These are phyloP conservation scores for Spongia lamella DNA, from an alignment of 37 sponge, comb jelly and placozoan genomes.

Conservation along the genomic window DNA sequence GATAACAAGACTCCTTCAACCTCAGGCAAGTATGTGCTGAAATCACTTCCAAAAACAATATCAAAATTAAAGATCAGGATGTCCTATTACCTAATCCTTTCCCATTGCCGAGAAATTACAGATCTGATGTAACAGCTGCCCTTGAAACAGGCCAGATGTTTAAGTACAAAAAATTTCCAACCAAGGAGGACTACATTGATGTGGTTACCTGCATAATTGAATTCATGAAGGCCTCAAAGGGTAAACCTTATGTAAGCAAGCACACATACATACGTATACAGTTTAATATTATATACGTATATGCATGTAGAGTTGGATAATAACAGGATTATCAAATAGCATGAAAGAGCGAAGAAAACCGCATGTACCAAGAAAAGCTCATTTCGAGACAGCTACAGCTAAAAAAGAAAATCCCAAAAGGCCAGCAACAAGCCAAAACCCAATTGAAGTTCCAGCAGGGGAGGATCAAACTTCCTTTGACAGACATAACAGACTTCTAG, in stretches of 20 bases:
- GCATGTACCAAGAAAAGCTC: background rate
- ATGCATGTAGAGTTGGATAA: background rate
- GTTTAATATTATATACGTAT: background rate
- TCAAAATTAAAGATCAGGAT: slow-evolving; percentile 2
- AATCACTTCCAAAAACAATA: background rate
- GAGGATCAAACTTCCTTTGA: slow-evolving; percentile 16
- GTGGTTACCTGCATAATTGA: slow-evolving; percentile 17
- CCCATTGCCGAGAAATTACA: slow-evolving; percentile 6
- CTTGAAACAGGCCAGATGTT: slow-evolving; percentile 23
- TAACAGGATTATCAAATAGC: background rate
- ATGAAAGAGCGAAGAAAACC: background rate
- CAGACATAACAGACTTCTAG: background rate
- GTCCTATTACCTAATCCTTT: slow-evolving; percentile 28
- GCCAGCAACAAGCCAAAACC: background rate
- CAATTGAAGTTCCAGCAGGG: background rate
- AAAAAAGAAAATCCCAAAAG: too few species aligned
- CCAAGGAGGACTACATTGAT: slow-evolving; percentile 17
- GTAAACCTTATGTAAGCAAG: slow-evolving; percentile 19
- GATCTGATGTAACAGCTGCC: slow-evolving; percentile 13
- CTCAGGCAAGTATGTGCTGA: slow-evolving; percentile 6
- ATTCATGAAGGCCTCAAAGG: slow-evolving; percentile 16
- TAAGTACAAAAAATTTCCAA: slow-evolving; percentile 12
- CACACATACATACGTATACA: background rate
- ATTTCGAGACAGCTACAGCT: too few species aligned
- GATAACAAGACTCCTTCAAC: too few species aligned